phyloP scores from a whole-genome alignment of 2,888 invertebrate genomes.

The Parnassius apollo region DNA sequence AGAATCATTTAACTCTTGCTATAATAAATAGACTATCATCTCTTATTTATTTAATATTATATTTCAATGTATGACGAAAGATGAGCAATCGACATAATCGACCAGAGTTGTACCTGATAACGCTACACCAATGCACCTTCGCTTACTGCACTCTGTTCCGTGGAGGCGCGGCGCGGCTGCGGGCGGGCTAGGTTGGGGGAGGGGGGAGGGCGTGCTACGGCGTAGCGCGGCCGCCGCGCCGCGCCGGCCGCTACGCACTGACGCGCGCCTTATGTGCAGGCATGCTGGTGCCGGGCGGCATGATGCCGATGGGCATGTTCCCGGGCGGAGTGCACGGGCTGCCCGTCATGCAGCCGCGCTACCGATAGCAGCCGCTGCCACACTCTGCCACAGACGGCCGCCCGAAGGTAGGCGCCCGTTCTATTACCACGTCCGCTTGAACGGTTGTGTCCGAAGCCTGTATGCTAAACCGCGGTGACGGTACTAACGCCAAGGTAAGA shows the following conservation, averaged over 20 bases:
- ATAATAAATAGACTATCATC: no score
- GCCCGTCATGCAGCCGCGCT: constrained; percentile 86
- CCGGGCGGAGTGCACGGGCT: constrained; percentile 61
- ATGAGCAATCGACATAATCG: no score
- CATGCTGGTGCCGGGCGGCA: constrained; percentile 58
- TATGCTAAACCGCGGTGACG: constrained; percentile 51
- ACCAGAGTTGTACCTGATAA: no score
- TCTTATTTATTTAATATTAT: no score
- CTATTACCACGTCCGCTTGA: constrained; percentile 31
- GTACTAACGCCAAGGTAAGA: constrained; percentile 49
- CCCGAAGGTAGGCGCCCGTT: constrained; percentile 46
- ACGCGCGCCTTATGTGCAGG: constrained; percentile 54
- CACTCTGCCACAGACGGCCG: constrained; percentile 13
- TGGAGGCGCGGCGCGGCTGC: no score
- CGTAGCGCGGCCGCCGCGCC: constrained; percentile 22
- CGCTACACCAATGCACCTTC: background rate
- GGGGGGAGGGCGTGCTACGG: background rate
- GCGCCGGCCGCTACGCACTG: constrained; percentile 12
- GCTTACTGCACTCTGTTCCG: background rate
- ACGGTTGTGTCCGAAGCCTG: constrained; percentile 28
- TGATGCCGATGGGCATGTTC: constrained; percentile 80
- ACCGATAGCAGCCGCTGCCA: constrained; percentile 84
- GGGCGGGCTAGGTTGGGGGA: no score
- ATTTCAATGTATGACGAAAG: no score
- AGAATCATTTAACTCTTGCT: no score